Conservation (phyloP, 2,888 invertebrate genomes). For the Vannuccia rotundouncinata region DNA sequence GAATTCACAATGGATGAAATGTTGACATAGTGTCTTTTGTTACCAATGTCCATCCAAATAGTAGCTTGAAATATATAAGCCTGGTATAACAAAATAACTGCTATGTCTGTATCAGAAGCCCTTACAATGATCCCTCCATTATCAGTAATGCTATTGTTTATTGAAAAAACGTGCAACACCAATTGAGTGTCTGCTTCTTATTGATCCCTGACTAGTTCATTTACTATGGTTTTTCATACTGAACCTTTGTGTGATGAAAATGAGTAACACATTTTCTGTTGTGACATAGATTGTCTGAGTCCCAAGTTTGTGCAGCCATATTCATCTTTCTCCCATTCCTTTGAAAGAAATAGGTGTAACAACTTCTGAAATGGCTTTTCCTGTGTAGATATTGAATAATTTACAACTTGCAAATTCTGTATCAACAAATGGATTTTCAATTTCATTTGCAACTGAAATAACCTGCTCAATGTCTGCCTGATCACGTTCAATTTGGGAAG, state of each 20-base stretch:
- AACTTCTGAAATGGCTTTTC: neutral
- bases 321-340: too few relatives aligned
- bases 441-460: slow-evolving; percentile 13
- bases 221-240: neutral
- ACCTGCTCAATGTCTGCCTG: slow-evolving; percentile 15
- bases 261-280: too few relatives aligned
- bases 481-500: slow-evolving; percentile 21
- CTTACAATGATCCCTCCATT: neutral
- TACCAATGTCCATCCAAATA: neutral
- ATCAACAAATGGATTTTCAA: slow-evolving; percentile 25
- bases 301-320: too few relatives aligned
- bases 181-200: neutral
- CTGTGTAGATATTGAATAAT: neutral
- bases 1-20: neutral
- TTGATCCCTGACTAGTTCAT: neutral
- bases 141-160: neutral
- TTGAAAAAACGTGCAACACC: neutral
- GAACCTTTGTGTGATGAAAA: neutral
- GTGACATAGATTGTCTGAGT: too few relatives aligned
- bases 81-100: neutral
- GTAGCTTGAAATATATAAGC: neutral
- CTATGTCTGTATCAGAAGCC: neutral
- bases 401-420: neutral
- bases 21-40: neutral
- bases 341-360: too few relatives aligned